Conservation (phyloP, 2,797 vertebrate genomes). For the Thamnophis elegans region DNA sequence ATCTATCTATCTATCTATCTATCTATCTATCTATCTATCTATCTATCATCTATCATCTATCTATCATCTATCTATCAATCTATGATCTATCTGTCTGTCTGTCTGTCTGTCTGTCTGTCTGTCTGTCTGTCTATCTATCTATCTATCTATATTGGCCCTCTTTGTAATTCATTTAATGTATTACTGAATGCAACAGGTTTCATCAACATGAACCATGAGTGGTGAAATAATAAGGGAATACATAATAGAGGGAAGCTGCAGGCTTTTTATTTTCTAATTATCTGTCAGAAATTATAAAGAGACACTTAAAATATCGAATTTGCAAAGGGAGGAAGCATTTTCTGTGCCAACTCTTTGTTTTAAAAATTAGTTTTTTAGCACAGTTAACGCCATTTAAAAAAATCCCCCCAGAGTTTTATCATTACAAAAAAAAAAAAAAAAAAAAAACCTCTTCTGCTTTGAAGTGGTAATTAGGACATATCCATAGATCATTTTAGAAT, state of each 20-base stretch:
- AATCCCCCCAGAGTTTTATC: not conserved
- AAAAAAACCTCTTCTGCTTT: not conserved
- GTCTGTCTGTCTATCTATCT: too few relatives aligned
- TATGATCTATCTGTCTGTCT: too few relatives aligned
- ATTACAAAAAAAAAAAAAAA: not conserved
- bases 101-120: too few relatives aligned
- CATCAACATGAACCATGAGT: slow-evolving; percentile 45
- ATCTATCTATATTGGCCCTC: too few relatives aligned
- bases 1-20: too few relatives aligned
- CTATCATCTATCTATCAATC: too few relatives aligned
- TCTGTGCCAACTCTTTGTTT: not conserved
- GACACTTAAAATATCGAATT: not conserved
- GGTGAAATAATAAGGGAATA: slow-evolving; percentile 18
- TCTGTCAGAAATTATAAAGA: slow-evolving; percentile 24
- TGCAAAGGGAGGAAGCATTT: not conserved
- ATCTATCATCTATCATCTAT: too few relatives aligned
- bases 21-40: too few relatives aligned
- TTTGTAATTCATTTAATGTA: slow-evolving; percentile 47
- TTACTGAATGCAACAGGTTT: slow-evolving; percentile 29
- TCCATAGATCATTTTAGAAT: not conserved
- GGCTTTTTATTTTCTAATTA: slow-evolving; percentile 19
- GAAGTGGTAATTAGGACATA: slow-evolving; percentile 2
- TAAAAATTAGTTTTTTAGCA: not conserved
- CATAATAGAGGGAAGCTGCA: slow-evolving; percentile 13
- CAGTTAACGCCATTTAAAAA: not conserved